Evolutionary conservation across 2,888 invertebrate genomes (phyloP).

Genomic region (Nycteola revayana): DNA sequence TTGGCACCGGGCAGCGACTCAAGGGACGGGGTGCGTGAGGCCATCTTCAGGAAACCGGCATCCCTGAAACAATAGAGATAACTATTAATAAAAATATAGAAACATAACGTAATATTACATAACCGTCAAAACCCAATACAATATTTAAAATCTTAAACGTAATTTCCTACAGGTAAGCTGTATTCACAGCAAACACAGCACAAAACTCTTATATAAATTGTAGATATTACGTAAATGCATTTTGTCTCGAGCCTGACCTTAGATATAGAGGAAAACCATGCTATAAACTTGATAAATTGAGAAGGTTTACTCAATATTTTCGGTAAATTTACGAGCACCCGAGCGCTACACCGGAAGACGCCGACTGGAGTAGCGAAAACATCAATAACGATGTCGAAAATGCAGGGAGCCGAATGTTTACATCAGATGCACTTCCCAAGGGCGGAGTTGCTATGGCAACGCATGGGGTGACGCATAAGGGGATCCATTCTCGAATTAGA

Average conservation of each 20-base stretch:
- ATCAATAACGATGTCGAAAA: conserved; percentile 63
- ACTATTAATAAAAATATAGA: conserved; percentile 21
- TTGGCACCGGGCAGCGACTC: conserved; percentile 95
- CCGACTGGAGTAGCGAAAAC: conserved; percentile 49
- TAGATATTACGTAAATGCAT: conserved; percentile 44
- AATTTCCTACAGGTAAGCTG: conserved; percentile 8
- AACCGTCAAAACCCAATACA: too few species aligned
- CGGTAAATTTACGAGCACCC: conserved; percentile 52
- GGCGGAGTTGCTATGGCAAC: conserved; percentile 40
- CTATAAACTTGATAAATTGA: conserved; percentile 67
- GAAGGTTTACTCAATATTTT: conserved; percentile 62
- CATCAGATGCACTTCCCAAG: conserved; percentile 42
- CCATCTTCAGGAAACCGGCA: conserved; percentile 96
- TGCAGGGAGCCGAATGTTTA: conserved; percentile 59
- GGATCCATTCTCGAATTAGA: conserved; percentile 62
- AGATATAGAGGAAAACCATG: conserved; percentile 43
- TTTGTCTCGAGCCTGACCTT: conserved; percentile 48
- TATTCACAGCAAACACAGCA: conserved; percentile 11
- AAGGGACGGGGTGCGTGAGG: conserved; percentile 95
- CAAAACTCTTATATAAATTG: conserved; percentile 30
- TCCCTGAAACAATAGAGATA: conserved; percentile 85
- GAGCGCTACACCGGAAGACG: conserved; percentile 52
- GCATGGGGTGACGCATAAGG: conserved; percentile 51
- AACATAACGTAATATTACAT: too few species aligned
- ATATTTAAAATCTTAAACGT: conserved; percentile 10